Evolutionary conservation across 2,797 vertebrate species (phyloP).

Genomic region (Peromyscus attwateri): DNA sequence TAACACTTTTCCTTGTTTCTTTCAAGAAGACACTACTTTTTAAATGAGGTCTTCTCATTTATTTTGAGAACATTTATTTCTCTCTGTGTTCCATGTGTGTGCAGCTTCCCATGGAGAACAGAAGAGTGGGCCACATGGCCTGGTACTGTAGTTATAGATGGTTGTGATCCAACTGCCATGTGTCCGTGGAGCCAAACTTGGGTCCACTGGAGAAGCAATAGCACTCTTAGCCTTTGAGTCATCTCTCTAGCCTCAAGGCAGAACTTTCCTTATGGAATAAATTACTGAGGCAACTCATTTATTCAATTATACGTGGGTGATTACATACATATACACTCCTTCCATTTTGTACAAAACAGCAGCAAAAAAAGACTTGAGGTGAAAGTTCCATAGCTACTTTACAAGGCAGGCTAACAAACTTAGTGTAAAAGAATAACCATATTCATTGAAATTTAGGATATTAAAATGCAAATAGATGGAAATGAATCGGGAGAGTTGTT

Average conservation of each 20-base stretch:
- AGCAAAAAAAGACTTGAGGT: neutral
- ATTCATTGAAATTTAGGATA: neutral
- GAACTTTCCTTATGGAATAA: neutral
- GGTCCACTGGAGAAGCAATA: neutral
- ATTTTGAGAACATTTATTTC: neutral
- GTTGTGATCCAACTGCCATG: neutral
- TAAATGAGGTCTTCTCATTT: neutral
- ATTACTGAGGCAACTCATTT: conserved; percentile 20
- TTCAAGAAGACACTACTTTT: neutral
- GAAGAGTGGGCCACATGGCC: neutral
- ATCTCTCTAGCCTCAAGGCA: neutral
- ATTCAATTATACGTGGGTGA: neutral
- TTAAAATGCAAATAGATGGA: neutral
- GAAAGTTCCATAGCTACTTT: neutral
- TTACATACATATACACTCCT: neutral
- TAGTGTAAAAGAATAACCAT: neutral
- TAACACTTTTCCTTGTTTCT: neutral
- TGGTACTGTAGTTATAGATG: neutral
- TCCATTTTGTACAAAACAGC: conserved; percentile 17
- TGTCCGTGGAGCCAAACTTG: neutral
- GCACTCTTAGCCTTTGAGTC: neutral
- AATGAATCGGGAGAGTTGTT: neutral
- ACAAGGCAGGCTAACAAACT: neutral
- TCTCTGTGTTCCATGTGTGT: neutral
- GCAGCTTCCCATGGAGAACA: neutral